Conservation (phyloP, 2,888 invertebrate genomes). For the Microdon myrmicae region DNA sequence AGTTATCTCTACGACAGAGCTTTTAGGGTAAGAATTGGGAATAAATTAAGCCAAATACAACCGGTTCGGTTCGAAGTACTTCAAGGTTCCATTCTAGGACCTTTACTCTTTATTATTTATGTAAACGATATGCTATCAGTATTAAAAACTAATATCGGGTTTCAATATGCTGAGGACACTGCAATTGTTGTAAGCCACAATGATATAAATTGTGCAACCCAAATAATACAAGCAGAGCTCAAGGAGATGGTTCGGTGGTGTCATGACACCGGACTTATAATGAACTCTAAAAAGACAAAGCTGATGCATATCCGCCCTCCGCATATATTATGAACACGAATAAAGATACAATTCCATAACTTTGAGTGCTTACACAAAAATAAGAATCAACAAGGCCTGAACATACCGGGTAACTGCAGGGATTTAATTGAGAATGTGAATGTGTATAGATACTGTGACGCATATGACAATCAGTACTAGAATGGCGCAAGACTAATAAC, state of each 20-base stretch:
- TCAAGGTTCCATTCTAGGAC: conserved; percentile 11
- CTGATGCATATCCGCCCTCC: conserved; percentile 4
- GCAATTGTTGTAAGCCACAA: background rate
- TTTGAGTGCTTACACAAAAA: too few relatives aligned
- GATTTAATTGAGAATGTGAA: too few relatives aligned
- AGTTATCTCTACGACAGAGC: background rate
- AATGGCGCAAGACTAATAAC: too few relatives aligned
- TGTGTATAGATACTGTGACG: too few relatives aligned
- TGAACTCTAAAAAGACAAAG: background rate
- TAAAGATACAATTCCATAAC: too few relatives aligned
- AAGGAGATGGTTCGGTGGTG: background rate
- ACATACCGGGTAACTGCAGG: too few relatives aligned
- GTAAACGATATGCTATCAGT: background rate
- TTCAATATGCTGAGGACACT: conserved; percentile 3
- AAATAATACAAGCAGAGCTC: conserved; percentile 3
- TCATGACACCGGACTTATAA: conserved; percentile 1
- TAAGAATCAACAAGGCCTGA: too few relatives aligned
- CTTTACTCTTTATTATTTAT: conserved; percentile 8
- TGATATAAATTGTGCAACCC: background rate
- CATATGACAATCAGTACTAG: too few relatives aligned
- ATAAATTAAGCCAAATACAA: background rate
- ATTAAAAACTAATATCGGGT: background rate
- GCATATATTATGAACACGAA: too few relatives aligned
- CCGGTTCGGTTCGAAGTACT: background rate
- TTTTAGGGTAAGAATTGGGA: background rate